phyloP scores from a whole-genome alignment of 2,113 vertebrate genomes.

The Chlamydotis undulata region DNA sequence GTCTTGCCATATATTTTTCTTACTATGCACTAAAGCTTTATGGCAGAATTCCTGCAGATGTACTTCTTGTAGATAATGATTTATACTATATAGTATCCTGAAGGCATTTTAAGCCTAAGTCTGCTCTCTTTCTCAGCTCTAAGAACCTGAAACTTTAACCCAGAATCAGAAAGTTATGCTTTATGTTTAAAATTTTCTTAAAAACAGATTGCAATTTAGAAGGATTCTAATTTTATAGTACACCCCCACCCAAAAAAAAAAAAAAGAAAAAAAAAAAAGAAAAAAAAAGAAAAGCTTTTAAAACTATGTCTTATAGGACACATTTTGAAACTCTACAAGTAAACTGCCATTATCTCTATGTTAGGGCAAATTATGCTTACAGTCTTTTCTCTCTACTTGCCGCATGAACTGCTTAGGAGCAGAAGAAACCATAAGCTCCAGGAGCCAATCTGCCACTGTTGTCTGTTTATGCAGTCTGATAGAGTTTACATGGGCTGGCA shows the following conservation, averaged over 20 bases:
- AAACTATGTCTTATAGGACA: not conserved
- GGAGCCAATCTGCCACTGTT: conserved; percentile 46
- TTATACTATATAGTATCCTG: not conserved
- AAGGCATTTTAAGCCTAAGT: not conserved
- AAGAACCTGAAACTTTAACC: not conserved
- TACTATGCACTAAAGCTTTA: not conserved
- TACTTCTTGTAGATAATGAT: not conserved
- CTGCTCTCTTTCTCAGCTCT: not conserved
- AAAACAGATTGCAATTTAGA: not conserved
- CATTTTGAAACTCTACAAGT: not conserved
- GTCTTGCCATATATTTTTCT: not conserved
- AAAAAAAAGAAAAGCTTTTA: not conserved
- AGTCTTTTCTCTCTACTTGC: not conserved
- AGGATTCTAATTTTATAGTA: not conserved
- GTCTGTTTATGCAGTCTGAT: conserved; percentile 32
- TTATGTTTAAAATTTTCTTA: not conserved
- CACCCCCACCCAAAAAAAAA: not conserved
- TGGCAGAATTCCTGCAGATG: not conserved
- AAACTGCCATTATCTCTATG: not conserved
- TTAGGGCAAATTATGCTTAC: not conserved
- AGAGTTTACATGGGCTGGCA: conserved; percentile 46
- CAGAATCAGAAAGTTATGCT: not conserved
- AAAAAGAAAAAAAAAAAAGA: not conserved
- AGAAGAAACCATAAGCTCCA: conserved; percentile 4
- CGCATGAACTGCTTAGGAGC: conserved; percentile 10